Percentiles rank a stretch among this genome's conserved stretches.
Evolutionary conservation across 2,797 vertebrate genomes (phyloP).

Genomic region (Lemur catta): DNA sequence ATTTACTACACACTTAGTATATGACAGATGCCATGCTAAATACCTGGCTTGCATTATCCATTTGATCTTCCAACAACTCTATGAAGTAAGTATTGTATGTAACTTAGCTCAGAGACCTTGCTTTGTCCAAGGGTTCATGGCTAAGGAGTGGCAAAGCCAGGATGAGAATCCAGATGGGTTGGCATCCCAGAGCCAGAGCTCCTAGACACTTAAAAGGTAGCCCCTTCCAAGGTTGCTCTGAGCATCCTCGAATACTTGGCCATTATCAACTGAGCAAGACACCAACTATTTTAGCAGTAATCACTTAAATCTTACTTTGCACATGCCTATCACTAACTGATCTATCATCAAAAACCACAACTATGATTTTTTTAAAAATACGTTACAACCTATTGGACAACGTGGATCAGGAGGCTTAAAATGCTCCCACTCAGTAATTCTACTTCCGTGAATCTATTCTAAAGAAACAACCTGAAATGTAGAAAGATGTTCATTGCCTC

Average conservation of each 20-base stretch:
- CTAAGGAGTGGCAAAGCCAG: background rate
- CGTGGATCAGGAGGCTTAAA: background rate
- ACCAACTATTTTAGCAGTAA: background rate
- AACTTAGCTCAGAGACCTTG: background rate
- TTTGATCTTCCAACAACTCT: background rate
- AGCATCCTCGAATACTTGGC: background rate
- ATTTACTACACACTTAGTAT: background rate
- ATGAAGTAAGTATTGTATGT: background rate
- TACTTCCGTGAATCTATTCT: background rate
- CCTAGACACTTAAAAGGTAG: background rate
- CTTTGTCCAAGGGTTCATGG: background rate
- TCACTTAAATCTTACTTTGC: background rate
- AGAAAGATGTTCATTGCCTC: conserved; percentile 3
- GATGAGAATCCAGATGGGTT: background rate
- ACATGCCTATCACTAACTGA: background rate
- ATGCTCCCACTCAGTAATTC: background rate
- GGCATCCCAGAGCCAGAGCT: background rate
- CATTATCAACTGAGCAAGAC: background rate
- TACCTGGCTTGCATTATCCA: background rate
- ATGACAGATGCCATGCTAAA: background rate
- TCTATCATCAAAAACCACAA: background rate
- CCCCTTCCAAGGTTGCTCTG: background rate
- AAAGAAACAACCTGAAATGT: conserved; percentile 29
- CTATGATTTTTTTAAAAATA: background rate
- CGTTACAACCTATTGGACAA: conserved; percentile 15